Evolutionary conservation across 2,888 invertebrate species (phyloP), one percentile per base, ranked within the genome.

Genomic region (Trichopoda pennipes): DNA sequence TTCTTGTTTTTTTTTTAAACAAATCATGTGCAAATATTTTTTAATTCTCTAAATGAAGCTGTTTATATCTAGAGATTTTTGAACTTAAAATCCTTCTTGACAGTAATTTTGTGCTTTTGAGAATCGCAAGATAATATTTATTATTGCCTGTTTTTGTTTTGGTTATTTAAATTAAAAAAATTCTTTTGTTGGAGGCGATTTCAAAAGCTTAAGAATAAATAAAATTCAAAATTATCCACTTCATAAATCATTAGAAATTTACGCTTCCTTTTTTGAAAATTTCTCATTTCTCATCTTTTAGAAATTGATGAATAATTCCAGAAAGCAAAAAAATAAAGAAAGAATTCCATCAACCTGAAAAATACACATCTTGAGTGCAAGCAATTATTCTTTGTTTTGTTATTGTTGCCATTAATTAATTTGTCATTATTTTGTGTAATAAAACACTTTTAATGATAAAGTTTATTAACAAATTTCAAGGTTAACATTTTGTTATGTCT

Each of bases 401-500:
- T 47, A 49, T 28, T 63, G 17, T 49, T 35, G 49, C 10, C 64
- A 35, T 53, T 21, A 70, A 70, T 70, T 70, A 35, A 70, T 47
- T 70, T 58, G 35, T 70, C 56, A 70, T 58, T 58, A 70, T 49
- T 58, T 70, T 70, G 19, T 58, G 38, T 38, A 38, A 38, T 38
- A 38, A 38, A 38, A 38, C 12, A 38, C 38, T 38, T 38, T 58
- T 19, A 32, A 69, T 16, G 49, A 47, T 58, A 70, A 55, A 16
- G 16, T 58, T 70, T 49, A 42, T 49, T 58, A 56, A 35, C 47
- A 19, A 72, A 23, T 60, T 60, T 49, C 70, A 72, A 72, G 70
- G 60, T 38, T 60, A 19, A 23, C 9, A 19, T 32, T 35, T 55
- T 56, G 8, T 10, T 56, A n/a, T 55, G 7, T 17, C 10, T 55